Base-by-base conservation (phyloP, 2,797 vertebrate species). In the Danio aesculapii region DNA sequence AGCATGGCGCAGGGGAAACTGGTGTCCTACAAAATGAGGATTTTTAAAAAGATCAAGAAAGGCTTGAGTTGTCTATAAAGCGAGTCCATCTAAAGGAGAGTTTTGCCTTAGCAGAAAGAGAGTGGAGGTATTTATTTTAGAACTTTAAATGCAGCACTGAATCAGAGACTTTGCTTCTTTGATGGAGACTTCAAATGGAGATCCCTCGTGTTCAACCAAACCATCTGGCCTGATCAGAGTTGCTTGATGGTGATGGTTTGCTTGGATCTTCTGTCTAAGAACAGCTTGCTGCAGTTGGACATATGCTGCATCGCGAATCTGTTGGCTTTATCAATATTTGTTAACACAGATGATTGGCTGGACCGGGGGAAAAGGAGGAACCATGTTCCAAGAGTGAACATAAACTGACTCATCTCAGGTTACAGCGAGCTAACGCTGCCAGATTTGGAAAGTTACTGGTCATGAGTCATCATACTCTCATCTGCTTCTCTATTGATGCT, bases 211-310 rank as follows among this genome's bases (percentile, higher is more conserved):
- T 44, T 69, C 21, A 39, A 50, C 46, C 21, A 17, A 78, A 43
- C 76, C 76, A 78, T 78, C 66, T 78, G 76, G 55, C 55, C 44
- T 43, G 63, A 68, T n/a, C 68, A 43, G 21, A 77, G 75, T 47
- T 77, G 53, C 19, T 47, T 59, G 64, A 50, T 77, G 57, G 58
- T 75, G 64, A 78, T 68, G 75, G 41, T 68, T 55, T 30, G 63
- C 46, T 77, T 77, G 64, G 53, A 61, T 59, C 66, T 69, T 78
- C 76, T 69, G 66, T 70, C 44, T 50, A 52, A 61, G 21, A 78
- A 79, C 55, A 79, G 76, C 66, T 79, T 70, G 66, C 55, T 43
- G 21, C 46, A 70, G 16, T 61, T 47, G 55, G 21, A 79, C 76
- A 69, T 58, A 66, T 77, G 63, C 63, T 61, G 41, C 63, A 21